Evolutionary conservation across 2,888 invertebrate genomes (phyloP).

Genomic region (Leptopilina syphax): DNA sequence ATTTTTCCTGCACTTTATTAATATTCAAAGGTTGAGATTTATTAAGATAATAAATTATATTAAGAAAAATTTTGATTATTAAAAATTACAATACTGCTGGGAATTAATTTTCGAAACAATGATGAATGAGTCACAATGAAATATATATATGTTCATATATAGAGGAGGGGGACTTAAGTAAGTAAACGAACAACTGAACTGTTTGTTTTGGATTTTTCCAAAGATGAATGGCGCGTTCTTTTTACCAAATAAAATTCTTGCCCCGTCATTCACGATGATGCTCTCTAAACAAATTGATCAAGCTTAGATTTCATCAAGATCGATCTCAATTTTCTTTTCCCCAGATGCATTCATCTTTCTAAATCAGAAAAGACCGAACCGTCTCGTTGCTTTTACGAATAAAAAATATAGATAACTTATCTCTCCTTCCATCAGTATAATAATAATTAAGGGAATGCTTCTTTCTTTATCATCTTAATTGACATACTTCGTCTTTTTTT

Average conservation of each 20-base stretch:
- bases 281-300: not conserved
- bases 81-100: not conserved
- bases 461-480: too few species aligned
- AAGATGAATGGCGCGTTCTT: constrained; percentile 31
- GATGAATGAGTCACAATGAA: not conserved
- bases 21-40: too few species aligned
- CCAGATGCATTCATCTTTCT: not conserved
- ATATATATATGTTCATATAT: not conserved
- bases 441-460: too few species aligned
- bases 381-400: not conserved
- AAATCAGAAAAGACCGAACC: not conserved
- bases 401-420: not conserved
- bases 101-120: not conserved
- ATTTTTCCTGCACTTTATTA: too few species aligned
- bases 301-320: constrained; percentile 25
- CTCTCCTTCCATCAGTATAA: too few species aligned
- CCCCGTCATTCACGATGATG: constrained; percentile 4
- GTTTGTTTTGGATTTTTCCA: constrained; percentile 18
- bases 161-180: not conserved
- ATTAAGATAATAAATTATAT: too few species aligned
- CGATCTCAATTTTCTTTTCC: constrained; percentile 4
- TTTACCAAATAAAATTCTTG: constrained; percentile 25
- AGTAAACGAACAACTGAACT: constrained; percentile 23
- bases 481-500: too few species aligned
- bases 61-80: too few species aligned